These are phyloP conservation scores for Cyrtorhinus lividipennis DNA, from an alignment of 1,140 invertebrate species.

Conservation along the genomic window DNA sequence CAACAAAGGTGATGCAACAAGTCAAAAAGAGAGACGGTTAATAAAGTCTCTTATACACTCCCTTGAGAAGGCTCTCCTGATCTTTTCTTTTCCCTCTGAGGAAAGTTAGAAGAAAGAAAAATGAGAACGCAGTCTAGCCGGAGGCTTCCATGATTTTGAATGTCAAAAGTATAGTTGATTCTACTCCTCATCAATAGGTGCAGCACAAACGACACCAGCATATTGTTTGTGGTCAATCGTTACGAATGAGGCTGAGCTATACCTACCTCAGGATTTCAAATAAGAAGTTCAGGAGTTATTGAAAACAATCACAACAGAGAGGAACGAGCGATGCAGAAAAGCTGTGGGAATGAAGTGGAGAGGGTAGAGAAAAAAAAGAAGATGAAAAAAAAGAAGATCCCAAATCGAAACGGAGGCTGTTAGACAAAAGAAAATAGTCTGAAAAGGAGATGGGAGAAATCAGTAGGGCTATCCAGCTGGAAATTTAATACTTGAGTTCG, in stretches of 20 bases:
- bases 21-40: neutral
- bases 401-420: conserved; percentile 27
- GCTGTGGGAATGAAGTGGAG: too few relatives aligned
- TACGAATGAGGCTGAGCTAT: too few relatives aligned
- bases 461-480: neutral
- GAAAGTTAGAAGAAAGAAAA: neutral
- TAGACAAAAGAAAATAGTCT: conserved; percentile 3
- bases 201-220: too few relatives aligned
- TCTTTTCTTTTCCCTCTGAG: neutral
- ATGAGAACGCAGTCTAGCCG: neutral
- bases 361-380: neutral
- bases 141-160: too few relatives aligned
- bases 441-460: neutral
- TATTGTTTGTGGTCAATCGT: too few relatives aligned
- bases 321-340: neutral
- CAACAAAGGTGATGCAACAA: neutral
- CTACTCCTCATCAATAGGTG: too few relatives aligned
- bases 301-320: too few relatives aligned
- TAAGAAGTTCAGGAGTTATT: too few relatives aligned
- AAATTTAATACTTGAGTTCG: neutral
- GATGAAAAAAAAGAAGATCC: conserved; percentile 10
- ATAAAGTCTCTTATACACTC: neutral
- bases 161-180: too few relatives aligned
- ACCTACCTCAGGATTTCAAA: too few relatives aligned
- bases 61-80: neutral